These are phyloP conservation scores for Oreochromis tanganicae DNA, from an alignment of 2,113 vertebrate genomes.

Conservation along the genomic window DNA sequence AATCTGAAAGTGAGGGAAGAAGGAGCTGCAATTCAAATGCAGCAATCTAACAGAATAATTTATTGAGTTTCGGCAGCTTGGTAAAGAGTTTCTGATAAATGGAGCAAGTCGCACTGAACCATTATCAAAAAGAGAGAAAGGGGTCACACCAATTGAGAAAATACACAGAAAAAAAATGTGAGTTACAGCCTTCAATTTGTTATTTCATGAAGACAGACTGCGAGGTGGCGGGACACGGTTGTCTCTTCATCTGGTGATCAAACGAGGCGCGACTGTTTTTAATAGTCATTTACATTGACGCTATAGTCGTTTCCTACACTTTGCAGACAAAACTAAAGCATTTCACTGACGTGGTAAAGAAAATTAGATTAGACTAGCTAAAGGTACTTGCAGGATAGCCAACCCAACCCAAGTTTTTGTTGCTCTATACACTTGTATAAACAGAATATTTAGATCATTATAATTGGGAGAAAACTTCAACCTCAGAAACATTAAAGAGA, in stretches of 20 bases:
- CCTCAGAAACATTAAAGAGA: conserved; percentile 32
- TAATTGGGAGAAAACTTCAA: conserved; percentile 12
- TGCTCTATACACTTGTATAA: background rate
- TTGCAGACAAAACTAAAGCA: background rate
- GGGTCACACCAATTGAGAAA: conserved; percentile 53
- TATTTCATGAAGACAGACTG: conserved; percentile 49
- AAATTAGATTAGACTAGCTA: background rate
- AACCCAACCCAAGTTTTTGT: background rate
- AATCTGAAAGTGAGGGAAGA: conserved; percentile 51
- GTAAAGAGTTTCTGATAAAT: conserved; percentile 74
- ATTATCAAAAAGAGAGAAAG: conserved; percentile 67
- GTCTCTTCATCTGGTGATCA: conserved; percentile 36
- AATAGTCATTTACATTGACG: background rate
- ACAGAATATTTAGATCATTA: conserved; percentile 41
- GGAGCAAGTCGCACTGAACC: conserved; percentile 69
- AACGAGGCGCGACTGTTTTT: background rate
- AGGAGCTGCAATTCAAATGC: conserved; percentile 65
- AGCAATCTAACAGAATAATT: conserved; percentile 73
- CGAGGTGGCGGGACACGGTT: conserved; percentile 17
- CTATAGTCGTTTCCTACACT: background rate
- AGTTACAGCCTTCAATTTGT: conserved; percentile 58
- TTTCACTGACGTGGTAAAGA: background rate
- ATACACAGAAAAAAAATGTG: conserved; percentile 49
- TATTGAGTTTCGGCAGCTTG: conserved; percentile 65
- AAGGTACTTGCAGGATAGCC: background rate